Percentiles rank a stretch among this genome's conserved stretches.
Evolutionary conservation across 2,113 vertebrate genomes (phyloP).

Genomic region (Baryphthengus martii): DNA sequence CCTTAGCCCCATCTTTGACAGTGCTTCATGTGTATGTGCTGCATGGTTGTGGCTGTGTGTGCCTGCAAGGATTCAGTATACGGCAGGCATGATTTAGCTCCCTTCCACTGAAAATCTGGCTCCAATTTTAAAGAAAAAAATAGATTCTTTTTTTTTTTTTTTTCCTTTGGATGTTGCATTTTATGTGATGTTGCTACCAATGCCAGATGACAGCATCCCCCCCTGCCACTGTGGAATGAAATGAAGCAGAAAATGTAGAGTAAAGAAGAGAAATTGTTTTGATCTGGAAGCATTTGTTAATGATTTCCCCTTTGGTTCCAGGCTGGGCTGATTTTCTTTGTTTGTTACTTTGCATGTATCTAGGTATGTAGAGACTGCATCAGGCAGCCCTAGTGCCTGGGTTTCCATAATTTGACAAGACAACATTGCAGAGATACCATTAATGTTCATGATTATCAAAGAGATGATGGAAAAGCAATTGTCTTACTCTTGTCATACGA

Average conservation of each 20-base stretch:
- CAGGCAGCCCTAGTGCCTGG: neutral
- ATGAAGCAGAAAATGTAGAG: conserved; percentile 14
- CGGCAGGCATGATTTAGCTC: neutral
- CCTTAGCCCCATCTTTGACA: conserved; percentile 21
- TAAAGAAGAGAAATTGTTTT: conserved; percentile 6
- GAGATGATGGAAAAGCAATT: conserved; percentile 44
- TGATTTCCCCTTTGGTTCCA: neutral
- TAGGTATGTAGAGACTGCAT: neutral
- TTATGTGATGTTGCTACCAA: neutral
- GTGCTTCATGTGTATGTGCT: neutral
- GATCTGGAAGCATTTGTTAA: conserved; percentile 19
- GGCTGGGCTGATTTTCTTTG: neutral
- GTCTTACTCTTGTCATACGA: conserved; percentile 23
- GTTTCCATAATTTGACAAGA: conserved; percentile 39
- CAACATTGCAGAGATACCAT: conserved; percentile 25
- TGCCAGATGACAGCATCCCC: conserved; percentile 6
- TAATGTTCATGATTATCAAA: conserved; percentile 63
- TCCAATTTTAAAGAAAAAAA: conserved; percentile 36
- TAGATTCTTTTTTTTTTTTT: neutral
- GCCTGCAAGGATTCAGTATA: neutral
- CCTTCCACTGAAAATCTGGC: conserved; percentile 9
- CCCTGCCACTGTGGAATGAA: neutral
- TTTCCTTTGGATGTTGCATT: neutral
- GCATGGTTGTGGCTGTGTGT: neutral
- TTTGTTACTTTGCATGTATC: neutral